Evolutionary conservation across 2,888 invertebrate genomes (phyloP).

Genomic region (Heteromyza rotundicornis): DNA sequence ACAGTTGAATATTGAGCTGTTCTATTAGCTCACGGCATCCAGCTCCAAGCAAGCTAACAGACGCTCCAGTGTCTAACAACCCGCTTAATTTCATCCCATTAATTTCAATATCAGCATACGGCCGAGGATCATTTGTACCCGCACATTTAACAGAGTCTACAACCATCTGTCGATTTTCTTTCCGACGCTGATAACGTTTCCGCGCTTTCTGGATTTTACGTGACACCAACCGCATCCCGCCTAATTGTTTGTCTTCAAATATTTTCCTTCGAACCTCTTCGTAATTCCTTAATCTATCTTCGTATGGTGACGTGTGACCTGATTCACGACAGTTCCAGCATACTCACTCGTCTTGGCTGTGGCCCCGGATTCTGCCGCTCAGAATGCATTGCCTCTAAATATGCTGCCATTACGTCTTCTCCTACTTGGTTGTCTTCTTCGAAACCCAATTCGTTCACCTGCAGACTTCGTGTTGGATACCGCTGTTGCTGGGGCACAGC

Average conservation of each 20-base stretch:
- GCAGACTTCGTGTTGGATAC: neutral
- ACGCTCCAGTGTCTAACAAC: no score
- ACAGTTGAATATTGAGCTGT: no score
- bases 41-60: neutral
- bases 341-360: neutral
- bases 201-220: neutral
- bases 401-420: no score
- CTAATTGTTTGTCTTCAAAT: neutral
- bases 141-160: no score
- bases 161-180: no score
- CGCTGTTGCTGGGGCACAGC: neutral
- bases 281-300: neutral
- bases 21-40: no score
- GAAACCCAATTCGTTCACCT: neutral
- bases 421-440: neutral
- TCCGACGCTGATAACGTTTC: no score
- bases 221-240: neutral
- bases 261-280: neutral
- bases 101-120: no score
- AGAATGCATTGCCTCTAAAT: no score
- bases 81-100: no score
- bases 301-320: neutral
- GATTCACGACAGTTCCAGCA: slow-evolving; percentile 2
- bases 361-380: neutral
- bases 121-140: no score